Percentiles rank a stretch among this genome's conserved stretches.
Conservation (phyloP, 2,797 vertebrate species). For the Gymnothorax javanicus region DNA sequence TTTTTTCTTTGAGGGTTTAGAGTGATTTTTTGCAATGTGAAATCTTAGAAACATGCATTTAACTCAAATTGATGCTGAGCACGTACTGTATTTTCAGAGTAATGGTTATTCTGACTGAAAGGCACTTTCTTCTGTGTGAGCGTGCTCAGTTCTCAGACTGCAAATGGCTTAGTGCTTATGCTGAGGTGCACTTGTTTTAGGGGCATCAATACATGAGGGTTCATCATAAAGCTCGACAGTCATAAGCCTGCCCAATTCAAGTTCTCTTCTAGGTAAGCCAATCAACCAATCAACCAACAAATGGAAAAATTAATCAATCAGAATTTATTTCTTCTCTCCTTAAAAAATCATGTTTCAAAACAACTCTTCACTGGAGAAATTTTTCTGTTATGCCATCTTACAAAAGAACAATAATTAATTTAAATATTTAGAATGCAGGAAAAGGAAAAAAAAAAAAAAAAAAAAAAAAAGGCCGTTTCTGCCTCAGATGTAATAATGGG, state of each 20-base stretch:
- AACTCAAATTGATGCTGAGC: background rate
- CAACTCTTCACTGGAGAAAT: background rate
- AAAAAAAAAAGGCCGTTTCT: background rate
- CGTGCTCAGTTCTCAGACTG: background rate
- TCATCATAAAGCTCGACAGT: background rate
- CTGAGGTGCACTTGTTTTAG: background rate
- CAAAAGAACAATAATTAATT: background rate
- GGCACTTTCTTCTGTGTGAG: slow-evolving; percentile 8
- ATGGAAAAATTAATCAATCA: background rate
- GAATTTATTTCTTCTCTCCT: background rate
- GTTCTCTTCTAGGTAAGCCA: background rate
- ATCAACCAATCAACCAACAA: background rate
- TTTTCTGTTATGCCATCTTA: background rate
- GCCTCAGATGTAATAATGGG: background rate
- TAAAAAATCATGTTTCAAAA: background rate
- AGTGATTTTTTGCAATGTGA: background rate
- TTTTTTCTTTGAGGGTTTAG: background rate
- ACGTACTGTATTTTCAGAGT: background rate
- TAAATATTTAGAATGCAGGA: background rate
- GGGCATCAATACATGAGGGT: background rate
- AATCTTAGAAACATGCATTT: background rate
- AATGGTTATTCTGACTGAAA: slow-evolving; percentile 7
- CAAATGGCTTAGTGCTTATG: background rate
- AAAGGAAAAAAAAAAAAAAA: no score
- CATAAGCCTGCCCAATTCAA: background rate